Conservation (phyloP, 2,888 invertebrate genomes). For the Pterostichus madidus region DNA sequence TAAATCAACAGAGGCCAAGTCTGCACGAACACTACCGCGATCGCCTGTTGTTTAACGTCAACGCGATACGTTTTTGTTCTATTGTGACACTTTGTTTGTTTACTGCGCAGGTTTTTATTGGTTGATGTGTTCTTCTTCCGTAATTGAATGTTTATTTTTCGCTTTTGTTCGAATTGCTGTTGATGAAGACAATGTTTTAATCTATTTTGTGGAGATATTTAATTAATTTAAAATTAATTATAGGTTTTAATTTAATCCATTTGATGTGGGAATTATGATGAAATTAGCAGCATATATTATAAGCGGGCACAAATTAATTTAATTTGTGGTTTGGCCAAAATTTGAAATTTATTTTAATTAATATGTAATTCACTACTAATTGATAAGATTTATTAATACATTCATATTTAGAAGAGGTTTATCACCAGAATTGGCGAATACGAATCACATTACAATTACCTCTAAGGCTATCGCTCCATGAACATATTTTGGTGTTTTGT, state of each 20-base stretch:
- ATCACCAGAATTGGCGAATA: too few relatives aligned
- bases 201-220: not conserved
- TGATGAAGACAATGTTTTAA: not conserved
- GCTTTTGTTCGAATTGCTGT: not conserved
- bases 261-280: not conserved
- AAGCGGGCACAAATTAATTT: not conserved
- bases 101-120: not conserved
- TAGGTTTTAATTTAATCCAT: not conserved
- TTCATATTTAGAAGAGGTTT: too few relatives aligned
- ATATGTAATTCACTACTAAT: not conserved
- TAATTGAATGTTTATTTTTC: conserved; percentile 1
- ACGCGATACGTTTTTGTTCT: not conserved
- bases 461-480: too few relatives aligned
- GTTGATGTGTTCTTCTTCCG: not conserved
- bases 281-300: not conserved
- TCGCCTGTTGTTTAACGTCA: not conserved
- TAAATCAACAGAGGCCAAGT: not conserved
- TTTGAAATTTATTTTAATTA: not conserved
- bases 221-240: conserved; percentile 5
- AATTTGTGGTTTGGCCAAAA: not conserved
- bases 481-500: too few relatives aligned
- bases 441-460: too few relatives aligned
- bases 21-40: not conserved
- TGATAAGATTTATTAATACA: not conserved
- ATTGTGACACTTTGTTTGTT: not conserved